These are phyloP conservation scores for Pollimyrus isidori DNA, from an alignment of 2,113 vertebrate genomes.

Conservation along the genomic window DNA sequence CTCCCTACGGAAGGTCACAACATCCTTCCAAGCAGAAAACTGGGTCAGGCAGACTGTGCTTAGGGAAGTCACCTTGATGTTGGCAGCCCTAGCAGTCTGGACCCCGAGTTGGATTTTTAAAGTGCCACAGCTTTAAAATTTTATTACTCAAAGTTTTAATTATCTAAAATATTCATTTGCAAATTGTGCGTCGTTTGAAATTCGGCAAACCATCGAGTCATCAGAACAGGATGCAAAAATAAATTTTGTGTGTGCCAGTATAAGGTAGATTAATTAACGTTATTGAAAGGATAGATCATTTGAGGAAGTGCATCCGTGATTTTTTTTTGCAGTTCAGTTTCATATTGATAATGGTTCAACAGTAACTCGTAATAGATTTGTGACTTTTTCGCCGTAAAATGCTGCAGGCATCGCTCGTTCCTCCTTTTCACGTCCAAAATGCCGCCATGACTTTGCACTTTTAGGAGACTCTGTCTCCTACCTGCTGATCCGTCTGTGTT, in stretches of 20 bases:
- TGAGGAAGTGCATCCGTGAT: not conserved
- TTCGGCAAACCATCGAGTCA: not conserved
- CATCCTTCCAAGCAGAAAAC: not conserved
- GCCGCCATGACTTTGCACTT: not conserved
- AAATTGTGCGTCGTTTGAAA: not conserved
- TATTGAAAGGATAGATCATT: not conserved
- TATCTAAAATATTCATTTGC: not conserved
- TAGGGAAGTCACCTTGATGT: not conserved
- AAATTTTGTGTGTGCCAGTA: not conserved
- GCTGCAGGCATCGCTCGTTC: not conserved
- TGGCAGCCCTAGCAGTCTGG: not conserved
- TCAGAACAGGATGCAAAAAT: not conserved
- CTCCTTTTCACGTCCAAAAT: not conserved
- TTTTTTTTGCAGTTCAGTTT: not conserved
- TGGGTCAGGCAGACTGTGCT: not conserved
- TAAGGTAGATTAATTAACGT: constrained; percentile 4
- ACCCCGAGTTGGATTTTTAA: not conserved
- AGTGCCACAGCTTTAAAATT: not conserved
- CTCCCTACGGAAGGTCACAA: not conserved
- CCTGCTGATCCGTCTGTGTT: not conserved
- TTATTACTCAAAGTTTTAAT: not conserved
- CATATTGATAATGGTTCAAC: not conserved
- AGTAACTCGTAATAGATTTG: not conserved
- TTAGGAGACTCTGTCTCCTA: too few species aligned
- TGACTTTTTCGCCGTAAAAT: not conserved